Evolutionary conservation across 92 coral and sea anemone genomes (phyloP).

Genomic region (Epizoanthus ramosus): DNA sequence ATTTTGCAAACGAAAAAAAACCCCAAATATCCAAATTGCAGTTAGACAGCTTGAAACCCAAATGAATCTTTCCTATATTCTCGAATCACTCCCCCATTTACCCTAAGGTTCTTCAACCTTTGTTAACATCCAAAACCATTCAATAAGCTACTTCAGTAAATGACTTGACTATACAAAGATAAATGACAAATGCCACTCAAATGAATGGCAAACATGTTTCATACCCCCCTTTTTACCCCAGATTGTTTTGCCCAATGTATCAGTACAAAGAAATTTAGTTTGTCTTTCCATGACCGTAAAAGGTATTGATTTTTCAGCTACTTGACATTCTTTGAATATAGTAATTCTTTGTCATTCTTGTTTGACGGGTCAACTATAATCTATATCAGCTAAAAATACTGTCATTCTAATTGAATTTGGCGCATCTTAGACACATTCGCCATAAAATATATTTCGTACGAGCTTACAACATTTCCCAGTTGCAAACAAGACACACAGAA

Average conservation of each 20-base stretch:
- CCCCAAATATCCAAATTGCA: no score
- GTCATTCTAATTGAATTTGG: background rate
- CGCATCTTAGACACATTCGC: slow-evolving; percentile 5
- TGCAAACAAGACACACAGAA: background rate
- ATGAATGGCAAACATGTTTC: background rate
- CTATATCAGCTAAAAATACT: slow-evolving; percentile 13
- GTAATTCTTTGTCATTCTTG: no score
- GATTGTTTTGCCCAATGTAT: no score
- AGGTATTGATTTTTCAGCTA: no score
- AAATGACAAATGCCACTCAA: slow-evolving; percentile 7
- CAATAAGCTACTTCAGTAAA: background rate
- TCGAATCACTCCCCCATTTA: no score
- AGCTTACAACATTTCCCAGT: background rate
- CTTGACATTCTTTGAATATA: no score
- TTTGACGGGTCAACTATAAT: background rate
- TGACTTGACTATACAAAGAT: background rate
- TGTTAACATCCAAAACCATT: background rate
- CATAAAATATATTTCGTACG: background rate
- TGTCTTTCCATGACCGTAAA: no score
- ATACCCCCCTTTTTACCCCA: background rate
- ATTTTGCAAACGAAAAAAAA: no score
- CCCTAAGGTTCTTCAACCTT: background rate
- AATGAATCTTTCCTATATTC: no score
- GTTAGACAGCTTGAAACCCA: no score
- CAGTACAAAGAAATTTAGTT: no score